phyloP scores from a whole-genome alignment of 2,113 vertebrate genomes.

The Xenopus laevis region DNA sequence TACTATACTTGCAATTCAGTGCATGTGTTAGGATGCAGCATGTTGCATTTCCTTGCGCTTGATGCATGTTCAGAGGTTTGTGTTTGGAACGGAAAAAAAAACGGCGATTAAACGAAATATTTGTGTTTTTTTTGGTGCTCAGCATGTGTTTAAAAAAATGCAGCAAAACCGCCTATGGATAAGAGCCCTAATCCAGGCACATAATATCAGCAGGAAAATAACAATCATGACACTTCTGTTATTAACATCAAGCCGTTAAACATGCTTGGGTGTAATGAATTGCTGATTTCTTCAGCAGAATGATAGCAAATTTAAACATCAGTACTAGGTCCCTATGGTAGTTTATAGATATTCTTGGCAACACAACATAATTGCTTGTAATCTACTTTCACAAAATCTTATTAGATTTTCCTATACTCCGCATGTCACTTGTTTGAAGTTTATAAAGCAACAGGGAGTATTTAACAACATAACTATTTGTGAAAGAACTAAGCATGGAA shows the following conservation, averaged over 20 bases:
- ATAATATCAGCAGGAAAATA: too few species aligned
- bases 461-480: conserved; percentile 14
- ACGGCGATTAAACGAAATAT: too few species aligned
- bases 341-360: conserved; percentile 2
- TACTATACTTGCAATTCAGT: too few species aligned
- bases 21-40: too few species aligned
- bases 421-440: conserved; percentile 16
- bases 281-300: conserved; percentile 8
- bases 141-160: too few species aligned
- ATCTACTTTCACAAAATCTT: conserved; percentile 22
- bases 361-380: conserved; percentile 12
- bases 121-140: too few species aligned
- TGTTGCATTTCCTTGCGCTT: too few species aligned
- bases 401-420: conserved; percentile 19
- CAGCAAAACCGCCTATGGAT: too few species aligned
- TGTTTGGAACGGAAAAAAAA: too few species aligned
- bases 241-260: not conserved
- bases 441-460: conserved; percentile 17
- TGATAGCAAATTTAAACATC: conserved; percentile 6
- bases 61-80: too few species aligned
- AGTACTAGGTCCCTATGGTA: conserved; percentile 4
- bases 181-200: too few species aligned
- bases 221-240: not conserved
- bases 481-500: not conserved
- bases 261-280: not conserved